phyloP scores from a whole-genome alignment of 37 sponge, comb jelly and placozoan species.

The Ephydatia muelleri region DNA sequence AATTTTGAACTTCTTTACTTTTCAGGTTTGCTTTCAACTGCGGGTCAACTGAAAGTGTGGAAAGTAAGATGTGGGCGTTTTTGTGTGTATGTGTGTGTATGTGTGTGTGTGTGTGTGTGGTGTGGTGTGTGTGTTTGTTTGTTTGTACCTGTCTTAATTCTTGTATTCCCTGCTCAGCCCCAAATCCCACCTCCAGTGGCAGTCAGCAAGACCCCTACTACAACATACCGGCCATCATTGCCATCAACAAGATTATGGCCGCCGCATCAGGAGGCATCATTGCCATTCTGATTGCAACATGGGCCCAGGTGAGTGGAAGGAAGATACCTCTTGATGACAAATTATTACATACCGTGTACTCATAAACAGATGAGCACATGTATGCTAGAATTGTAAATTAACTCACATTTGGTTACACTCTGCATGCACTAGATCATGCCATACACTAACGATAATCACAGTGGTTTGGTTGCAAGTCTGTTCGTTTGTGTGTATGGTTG shows the following conservation, averaged over 20 bases:
- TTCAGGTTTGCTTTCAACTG: constrained; percentile 93
- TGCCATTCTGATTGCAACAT: constrained; percentile 59
- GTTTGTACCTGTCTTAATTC: no score
- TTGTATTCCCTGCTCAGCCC: not conserved
- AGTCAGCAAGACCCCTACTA: constrained; percentile 18
- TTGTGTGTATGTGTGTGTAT: no score
- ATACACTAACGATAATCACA: no score
- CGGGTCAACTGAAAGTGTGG: constrained; percentile 88
- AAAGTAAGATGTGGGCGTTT: constrained; percentile 31
- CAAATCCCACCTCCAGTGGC: not conserved
- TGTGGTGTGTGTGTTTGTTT: no score
- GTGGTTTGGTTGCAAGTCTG: no score
- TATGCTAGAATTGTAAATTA: no score
- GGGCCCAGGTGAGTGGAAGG: constrained; percentile 43
- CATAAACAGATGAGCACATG: no score
- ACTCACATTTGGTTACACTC: no score
- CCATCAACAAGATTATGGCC: constrained; percentile 78
- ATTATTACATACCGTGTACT: no score
- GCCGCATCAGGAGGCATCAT: constrained; percentile 61
- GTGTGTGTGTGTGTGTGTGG: no score
- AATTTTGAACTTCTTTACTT: not conserved
- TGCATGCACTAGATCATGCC: not conserved
- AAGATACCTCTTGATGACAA: no score
- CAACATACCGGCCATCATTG: constrained; percentile 62
- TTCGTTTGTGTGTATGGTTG: no score